Conservation (phyloP, 2,113 vertebrate genomes). For the Rhodinocichla rosea region DNA sequence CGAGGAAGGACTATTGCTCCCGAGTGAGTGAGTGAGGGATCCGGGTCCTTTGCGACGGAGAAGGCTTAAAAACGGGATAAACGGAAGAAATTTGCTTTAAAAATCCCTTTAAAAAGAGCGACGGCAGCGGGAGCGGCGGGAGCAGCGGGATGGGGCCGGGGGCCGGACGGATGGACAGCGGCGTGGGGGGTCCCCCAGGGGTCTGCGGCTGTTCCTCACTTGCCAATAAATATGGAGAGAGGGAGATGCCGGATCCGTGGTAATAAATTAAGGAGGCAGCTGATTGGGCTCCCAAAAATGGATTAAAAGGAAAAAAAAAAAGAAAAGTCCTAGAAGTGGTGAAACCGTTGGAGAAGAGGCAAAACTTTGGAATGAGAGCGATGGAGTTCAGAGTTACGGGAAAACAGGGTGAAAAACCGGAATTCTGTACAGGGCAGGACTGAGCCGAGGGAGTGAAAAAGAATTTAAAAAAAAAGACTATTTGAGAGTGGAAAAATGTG, state of each 20-base stretch:
- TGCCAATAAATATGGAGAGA: slow-evolving; percentile 74
- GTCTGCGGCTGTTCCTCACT: neutral
- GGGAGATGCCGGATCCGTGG: slow-evolving; percentile 77
- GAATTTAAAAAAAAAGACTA: neutral
- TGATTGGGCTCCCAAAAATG: slow-evolving; percentile 60
- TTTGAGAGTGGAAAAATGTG: slow-evolving; percentile 68
- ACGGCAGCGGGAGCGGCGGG: slow-evolving; percentile 23
- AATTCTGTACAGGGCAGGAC: slow-evolving; percentile 54
- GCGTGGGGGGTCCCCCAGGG: neutral
- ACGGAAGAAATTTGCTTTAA: slow-evolving; percentile 44
- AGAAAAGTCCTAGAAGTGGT: slow-evolving; percentile 29
- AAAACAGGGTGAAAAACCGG: slow-evolving; percentile 16
- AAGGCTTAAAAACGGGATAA: slow-evolving; percentile 52
- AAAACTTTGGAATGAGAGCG: slow-evolving; percentile 72
- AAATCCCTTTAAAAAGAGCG: slow-evolving; percentile 72
- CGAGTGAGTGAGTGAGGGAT: slow-evolving; percentile 71
- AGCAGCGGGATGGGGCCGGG: slow-evolving; percentile 31
- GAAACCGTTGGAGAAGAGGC: slow-evolving; percentile 62
- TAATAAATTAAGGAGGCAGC: slow-evolving; percentile 89
- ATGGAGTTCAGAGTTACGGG: slow-evolving; percentile 58
- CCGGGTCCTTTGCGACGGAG: slow-evolving; percentile 73
- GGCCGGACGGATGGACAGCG: neutral
- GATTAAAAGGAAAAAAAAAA: neutral
- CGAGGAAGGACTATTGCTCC: slow-evolving; percentile 81
- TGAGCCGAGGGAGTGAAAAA: slow-evolving; percentile 52